A percentile compares a stretch with the other conserved stretches of the same genome.
Evolutionary conservation across 2,888 invertebrate genomes (phyloP).

Genomic region (Flabesymbios commensalis): DNA sequence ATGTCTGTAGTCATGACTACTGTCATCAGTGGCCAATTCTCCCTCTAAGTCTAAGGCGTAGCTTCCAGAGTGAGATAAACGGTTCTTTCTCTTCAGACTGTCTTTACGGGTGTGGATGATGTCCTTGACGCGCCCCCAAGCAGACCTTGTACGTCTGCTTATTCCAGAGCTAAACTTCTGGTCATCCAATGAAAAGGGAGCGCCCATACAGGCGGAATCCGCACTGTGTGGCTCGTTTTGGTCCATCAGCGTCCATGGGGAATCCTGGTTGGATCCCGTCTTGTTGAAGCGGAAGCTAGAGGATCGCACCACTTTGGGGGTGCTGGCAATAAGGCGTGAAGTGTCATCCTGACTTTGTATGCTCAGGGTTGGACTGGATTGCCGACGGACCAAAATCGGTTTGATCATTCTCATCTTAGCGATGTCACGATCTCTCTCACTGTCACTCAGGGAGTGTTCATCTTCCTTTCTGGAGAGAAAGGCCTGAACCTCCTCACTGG

Average conservation of each 20-base stretch:
- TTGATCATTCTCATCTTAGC: not conserved
- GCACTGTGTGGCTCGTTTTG: not conserved
- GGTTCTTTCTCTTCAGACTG: constrained; percentile 42
- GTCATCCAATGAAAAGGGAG: too few relatives aligned
- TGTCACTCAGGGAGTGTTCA: not conserved
- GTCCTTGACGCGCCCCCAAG: constrained; percentile 79
- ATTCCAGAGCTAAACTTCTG: constrained; percentile 4
- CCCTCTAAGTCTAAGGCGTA: too few relatives aligned
- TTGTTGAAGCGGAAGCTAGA: not conserved
- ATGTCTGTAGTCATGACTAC: too few relatives aligned
- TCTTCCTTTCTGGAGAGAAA: too few relatives aligned
- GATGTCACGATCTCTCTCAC: too few relatives aligned
- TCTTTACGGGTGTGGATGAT: constrained; percentile 71
- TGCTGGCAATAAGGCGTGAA: not conserved
- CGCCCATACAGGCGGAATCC: not conserved
- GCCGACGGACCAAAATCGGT: not conserved
- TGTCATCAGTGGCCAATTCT: too few relatives aligned
- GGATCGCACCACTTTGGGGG: not conserved
- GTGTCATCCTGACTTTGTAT: not conserved
- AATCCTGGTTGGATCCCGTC: not conserved
- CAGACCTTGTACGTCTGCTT: constrained; percentile 53
- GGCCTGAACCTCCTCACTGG: not conserved
- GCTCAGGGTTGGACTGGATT: constrained; percentile 1
- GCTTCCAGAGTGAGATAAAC: too few relatives aligned
- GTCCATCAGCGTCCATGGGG: not conserved